Conservation (phyloP, 1,140 invertebrate species). For the Bilobella aurantiaca region DNA sequence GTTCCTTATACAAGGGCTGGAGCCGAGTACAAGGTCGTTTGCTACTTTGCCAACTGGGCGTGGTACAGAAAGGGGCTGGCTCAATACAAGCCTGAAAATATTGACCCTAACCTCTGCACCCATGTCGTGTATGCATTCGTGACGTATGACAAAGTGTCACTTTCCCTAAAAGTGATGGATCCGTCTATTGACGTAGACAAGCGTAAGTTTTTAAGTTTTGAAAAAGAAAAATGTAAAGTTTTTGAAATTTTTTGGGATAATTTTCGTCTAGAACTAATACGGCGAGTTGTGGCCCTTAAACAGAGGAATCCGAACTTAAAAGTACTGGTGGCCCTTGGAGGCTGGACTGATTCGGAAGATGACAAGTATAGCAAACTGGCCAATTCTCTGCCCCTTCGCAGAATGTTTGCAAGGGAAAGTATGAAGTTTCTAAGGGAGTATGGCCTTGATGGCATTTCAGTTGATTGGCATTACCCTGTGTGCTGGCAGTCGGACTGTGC, state of each 20-base stretch:
- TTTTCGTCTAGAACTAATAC: constrained; percentile 52
- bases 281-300: constrained; percentile 45
- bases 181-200: constrained; percentile 75
- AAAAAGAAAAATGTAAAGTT: not conserved
- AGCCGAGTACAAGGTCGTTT: constrained; percentile 52
- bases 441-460: constrained; percentile 67
- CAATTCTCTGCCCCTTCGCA: constrained; percentile 49
- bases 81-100: constrained; percentile 71
- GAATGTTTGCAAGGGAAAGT: constrained; percentile 48
- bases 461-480: constrained; percentile 81
- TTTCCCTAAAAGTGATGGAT: constrained; percentile 66
- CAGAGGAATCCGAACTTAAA: constrained; percentile 39
- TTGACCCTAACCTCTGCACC: constrained; percentile 69
- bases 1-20: not conserved
- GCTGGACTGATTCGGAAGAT: constrained; percentile 75
- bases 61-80: constrained; percentile 69
- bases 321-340: constrained; percentile 69
- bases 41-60: constrained; percentile 81
- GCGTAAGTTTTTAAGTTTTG: constrained; percentile 47
- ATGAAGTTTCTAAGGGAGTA: constrained; percentile 58
- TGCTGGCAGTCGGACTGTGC: constrained; percentile 84
- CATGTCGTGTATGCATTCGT: constrained; percentile 84
- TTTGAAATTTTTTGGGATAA: constrained; percentile 24
- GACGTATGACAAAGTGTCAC: constrained; percentile 62
- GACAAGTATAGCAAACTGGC: constrained; percentile 72